Conservation (phyloP, 2,113 vertebrate genomes). For the Spermophilus dauricus region DNA sequence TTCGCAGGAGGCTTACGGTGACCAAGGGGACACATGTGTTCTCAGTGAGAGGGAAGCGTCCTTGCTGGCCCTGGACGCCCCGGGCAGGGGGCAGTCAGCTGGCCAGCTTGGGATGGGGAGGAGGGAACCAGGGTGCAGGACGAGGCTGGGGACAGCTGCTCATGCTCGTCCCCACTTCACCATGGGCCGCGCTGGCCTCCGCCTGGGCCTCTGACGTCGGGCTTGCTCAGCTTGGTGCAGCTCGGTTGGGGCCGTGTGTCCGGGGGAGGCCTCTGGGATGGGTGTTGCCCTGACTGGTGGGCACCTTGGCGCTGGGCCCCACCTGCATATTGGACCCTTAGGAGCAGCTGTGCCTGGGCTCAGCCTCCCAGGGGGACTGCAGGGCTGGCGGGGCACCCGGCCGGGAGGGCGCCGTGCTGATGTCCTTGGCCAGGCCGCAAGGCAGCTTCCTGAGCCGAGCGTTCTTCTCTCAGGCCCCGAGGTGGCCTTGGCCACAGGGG, state of each 20-base stretch:
- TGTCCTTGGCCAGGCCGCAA: background rate
- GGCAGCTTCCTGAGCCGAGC: background rate
- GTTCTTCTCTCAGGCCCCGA: rapidly evolving
- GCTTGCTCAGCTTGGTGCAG: no score
- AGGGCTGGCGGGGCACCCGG: background rate
- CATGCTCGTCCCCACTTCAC: background rate
- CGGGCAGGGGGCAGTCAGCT: background rate
- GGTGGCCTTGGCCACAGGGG: background rate
- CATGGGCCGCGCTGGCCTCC: no score
- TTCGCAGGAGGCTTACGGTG: rapidly evolving
- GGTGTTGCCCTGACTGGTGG: no score
- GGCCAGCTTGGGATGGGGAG: background rate
- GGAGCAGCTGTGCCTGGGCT: no score
- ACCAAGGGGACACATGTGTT: background rate
- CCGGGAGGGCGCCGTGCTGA: background rate
- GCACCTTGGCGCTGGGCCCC: no score
- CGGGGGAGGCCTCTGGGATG: no score
- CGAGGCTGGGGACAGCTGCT: no score
- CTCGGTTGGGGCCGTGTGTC: no score
- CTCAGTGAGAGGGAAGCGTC: background rate
- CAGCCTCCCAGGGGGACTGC: no score
- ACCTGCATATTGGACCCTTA: no score
- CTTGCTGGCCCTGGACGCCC: background rate
- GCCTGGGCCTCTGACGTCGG: background rate
- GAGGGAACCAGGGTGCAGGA: background rate